A percentile compares a stretch with the other conserved stretches of the same genome.
These are phyloP conservation scores for Oeneis ivallda DNA, from an alignment of 2,888 invertebrate genomes.

Conservation along the genomic window DNA sequence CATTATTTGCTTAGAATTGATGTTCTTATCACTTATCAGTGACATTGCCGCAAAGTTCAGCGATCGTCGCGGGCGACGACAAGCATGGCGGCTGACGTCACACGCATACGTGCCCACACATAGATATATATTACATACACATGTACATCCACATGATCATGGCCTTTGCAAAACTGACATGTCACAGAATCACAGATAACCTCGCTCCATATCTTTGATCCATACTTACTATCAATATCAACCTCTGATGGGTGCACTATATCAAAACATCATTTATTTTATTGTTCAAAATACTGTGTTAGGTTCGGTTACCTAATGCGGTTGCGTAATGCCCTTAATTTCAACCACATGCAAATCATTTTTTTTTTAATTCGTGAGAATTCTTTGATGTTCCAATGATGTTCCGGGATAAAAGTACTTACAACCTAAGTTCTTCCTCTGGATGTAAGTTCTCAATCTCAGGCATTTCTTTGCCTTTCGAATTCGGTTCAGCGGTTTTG, in stretches of 20 bases:
- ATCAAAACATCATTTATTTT: conserved; percentile 12
- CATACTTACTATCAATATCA: conserved; percentile 7
- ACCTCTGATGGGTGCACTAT: conserved; percentile 22
- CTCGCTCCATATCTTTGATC: conserved; percentile 16
- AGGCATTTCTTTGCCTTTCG: too few species aligned
- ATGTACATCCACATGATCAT: conserved; percentile 18
- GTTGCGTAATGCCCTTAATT: too few species aligned
- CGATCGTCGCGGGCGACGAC: conserved; percentile 47
- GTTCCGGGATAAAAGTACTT: too few species aligned
- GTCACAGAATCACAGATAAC: conserved; percentile 24
- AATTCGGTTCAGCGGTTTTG: too few species aligned
- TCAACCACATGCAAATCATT: too few species aligned
- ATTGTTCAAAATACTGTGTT: too few species aligned
- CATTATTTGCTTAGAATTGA: conserved; percentile 53
- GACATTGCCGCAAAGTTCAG: conserved; percentile 71
- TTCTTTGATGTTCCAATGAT: too few species aligned
- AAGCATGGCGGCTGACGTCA: conserved; percentile 68
- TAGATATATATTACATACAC: conserved; percentile 38
- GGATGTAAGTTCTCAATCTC: too few species aligned
- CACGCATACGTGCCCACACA: conserved; percentile 53
- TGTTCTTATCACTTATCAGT: conserved; percentile 57
- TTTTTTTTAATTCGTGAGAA: too few species aligned
- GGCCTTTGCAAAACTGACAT: conserved; percentile 20
- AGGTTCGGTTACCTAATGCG: too few species aligned
- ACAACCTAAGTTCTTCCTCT: too few species aligned